Base-by-base conservation (phyloP, 2,113 vertebrate genomes). In the Chaetodon auriga region DNA sequence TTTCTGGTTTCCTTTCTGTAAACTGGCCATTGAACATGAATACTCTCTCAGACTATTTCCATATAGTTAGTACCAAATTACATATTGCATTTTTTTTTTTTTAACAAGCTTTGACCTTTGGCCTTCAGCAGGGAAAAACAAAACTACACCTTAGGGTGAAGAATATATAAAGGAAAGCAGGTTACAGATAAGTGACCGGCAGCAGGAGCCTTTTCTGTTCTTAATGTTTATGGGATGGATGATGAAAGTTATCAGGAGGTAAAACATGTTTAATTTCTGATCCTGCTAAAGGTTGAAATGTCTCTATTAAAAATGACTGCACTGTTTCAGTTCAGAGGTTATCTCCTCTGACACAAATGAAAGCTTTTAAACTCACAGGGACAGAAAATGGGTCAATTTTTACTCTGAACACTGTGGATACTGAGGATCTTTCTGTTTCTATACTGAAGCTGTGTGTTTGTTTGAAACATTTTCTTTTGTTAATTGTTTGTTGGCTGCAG, bases 351-450 rank as follows among this genome's bases (percentile, higher is more conserved):
- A 57, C 36, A 48, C 21, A n/a, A 36, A 25, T 30, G 43, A 5
- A 78, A 62, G 51, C 23, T 58, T 5, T 38, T 51, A 12, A 23
- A 43, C 21, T 75, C 45, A 18, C 36, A 75, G 30, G 48, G 61
- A 19, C 16, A 63, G 55, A 58, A n/a, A 48, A 45, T 11, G 35
- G n/a, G 21, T 36, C 2, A 16, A 72, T 19, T 78, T 73, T 43
- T 51, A 4, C 18, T 51, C 19, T 18, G 61, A 68, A 69, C 55
- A 55, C 63, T 55, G 61, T 69, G 66, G 43, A 78, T 35, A 61
- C 54, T 14, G 8, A 63, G 49, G 38, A 19, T 25, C 54, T 41
- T 38, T 41, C 7, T 57, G 54, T 65, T 55, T 57, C 21, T 5
- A 25, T 21, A 41, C 15, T 75, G 63, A 75, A 68, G 18, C 12